Percentiles rank a stretch among this genome's conserved stretches.
Conservation (phyloP, 1,140 invertebrate genomes). For the Nilaparvata lugens region DNA sequence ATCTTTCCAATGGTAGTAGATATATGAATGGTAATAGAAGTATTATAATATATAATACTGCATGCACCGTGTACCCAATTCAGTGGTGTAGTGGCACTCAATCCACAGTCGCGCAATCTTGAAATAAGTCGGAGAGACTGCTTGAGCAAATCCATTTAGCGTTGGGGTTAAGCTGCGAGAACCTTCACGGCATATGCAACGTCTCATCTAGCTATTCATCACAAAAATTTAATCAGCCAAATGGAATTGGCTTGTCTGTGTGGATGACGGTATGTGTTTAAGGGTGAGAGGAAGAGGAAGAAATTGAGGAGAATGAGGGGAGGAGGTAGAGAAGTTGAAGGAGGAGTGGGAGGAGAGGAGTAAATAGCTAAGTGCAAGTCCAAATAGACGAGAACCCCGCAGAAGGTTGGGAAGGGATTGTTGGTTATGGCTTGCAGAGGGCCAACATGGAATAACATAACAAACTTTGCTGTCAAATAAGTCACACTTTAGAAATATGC, state of each 20-base stretch:
- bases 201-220: constrained; percentile 3
- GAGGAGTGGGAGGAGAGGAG: not conserved
- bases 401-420: not conserved
- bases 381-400: not conserved
- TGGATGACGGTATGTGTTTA: not conserved
- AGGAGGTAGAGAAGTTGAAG: not conserved
- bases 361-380: not conserved
- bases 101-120: no score
- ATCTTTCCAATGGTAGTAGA: no score
- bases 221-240: constrained; percentile 3
- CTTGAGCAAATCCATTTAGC: not conserved
- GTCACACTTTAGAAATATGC: no score
- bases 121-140: not conserved
- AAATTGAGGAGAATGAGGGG: not conserved
- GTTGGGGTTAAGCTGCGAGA: not conserved
- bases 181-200: constrained; percentile 1
- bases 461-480: no score
- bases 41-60: no score
- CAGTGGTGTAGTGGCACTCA: no score
- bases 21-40: no score
- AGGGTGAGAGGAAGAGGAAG: not conserved
- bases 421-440: no score
- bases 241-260: not conserved
- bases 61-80: no score
- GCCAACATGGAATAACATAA: no score